phyloP scores from a whole-genome alignment of 92 coral and sea anemone species.

The Heteractis magnifica region DNA sequence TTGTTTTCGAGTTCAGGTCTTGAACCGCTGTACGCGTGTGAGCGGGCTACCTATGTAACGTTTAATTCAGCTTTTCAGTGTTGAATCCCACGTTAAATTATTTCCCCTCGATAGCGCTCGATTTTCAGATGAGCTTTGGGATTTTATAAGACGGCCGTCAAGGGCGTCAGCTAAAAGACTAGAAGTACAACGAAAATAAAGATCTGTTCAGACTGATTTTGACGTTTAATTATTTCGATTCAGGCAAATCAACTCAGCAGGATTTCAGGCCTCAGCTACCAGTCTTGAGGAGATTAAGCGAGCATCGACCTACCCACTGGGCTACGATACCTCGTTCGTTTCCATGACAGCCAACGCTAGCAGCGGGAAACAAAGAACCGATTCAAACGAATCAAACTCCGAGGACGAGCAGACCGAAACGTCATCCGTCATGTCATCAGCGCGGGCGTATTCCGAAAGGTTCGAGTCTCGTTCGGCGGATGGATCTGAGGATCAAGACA shows the following conservation, averaged over 20 bases:
- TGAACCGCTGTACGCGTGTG: too few relatives aligned
- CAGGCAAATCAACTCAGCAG: slow-evolving; percentile 75
- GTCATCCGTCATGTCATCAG: slow-evolving; percentile 84
- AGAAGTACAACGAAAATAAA: too few relatives aligned
- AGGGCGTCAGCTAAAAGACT: too few relatives aligned
- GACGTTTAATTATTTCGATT: not conserved
- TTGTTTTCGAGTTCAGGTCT: too few relatives aligned
- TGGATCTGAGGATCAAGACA: slow-evolving; percentile 53
- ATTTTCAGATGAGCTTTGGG: too few relatives aligned
- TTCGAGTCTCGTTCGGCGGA: slow-evolving; percentile 34
- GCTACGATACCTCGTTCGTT: slow-evolving; percentile 70
- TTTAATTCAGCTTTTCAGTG: too few relatives aligned
- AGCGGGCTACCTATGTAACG: too few relatives aligned
- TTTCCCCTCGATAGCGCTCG: too few relatives aligned
- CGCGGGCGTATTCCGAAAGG: slow-evolving; percentile 85
- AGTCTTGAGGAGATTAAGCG: slow-evolving; percentile 63
- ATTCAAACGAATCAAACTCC: slow-evolving; percentile 74
- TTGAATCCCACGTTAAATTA: too few relatives aligned
- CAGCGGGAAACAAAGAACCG: slow-evolving; percentile 62
- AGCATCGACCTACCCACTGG: slow-evolving; percentile 81
- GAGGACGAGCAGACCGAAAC: slow-evolving; percentile 66
- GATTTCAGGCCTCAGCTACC: slow-evolving; percentile 44
- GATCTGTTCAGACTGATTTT: too few relatives aligned
- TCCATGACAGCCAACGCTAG: slow-evolving; percentile 92
- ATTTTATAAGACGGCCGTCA: too few relatives aligned